Evolutionary conservation across 2,797 vertebrate genomes (phyloP).

Genomic region (Babyrousa celebensis): DNA sequence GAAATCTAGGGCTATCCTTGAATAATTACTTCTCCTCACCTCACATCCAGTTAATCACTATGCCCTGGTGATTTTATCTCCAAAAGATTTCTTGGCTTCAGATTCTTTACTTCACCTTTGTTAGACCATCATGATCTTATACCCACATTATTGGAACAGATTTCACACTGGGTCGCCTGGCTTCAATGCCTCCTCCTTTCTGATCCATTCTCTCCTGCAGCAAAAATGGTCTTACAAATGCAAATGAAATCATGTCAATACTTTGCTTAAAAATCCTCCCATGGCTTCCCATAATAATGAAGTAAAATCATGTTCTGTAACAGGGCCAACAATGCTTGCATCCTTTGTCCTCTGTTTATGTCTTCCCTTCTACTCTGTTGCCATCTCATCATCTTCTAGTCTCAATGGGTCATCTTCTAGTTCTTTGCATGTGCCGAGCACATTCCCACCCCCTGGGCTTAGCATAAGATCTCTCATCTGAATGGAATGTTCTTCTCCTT

Average conservation of each 20-base stretch:
- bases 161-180: neutral
- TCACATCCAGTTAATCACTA: neutral
- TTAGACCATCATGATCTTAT: neutral
- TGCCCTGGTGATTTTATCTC: neutral
- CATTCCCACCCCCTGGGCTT: neutral
- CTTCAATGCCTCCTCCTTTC: neutral
- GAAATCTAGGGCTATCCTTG: neutral
- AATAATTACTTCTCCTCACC: neutral
- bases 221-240: constrained; percentile 11
- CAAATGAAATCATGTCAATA: neutral
- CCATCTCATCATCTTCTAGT: neutral
- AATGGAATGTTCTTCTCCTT: neutral
- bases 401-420: neutral
- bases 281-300: neutral
- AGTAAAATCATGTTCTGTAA: neutral
- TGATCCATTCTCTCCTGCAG: neutral
- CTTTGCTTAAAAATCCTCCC: constrained; percentile 19
- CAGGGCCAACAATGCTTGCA: neutral
- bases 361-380: neutral
- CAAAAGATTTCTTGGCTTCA: neutral
- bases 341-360: neutral
- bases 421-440: neutral
- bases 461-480: neutral
- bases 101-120: neutral
- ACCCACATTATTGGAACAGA: neutral